Base-by-base conservation (phyloP, 2,888 invertebrate genomes). In the Sipha maydis region DNA sequence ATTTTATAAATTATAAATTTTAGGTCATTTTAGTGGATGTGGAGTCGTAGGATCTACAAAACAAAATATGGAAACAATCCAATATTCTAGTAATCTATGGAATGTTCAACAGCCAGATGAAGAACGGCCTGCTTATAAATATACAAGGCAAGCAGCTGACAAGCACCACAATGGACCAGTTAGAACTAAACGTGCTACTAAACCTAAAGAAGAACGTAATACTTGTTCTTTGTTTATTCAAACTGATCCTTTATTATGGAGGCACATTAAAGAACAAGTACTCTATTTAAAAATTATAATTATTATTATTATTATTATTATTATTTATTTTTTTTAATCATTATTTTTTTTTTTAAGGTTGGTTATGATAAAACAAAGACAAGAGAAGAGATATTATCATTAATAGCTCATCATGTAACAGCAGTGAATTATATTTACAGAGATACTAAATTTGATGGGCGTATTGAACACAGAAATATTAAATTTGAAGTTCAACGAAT, bases 321-420 rank as follows among this genome's bases (percentile, higher is more conserved):
- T n/a, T n/a, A n/a, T n/a, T n/a, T n/a, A n/a, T 56, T 34, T 78
- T 83, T 48, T 25, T 77, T n/a, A n/a, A 48, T 80, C 28, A 79
- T 34, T 89, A 38, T 73, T 77, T 41, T 69, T 67, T 90, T 56
- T 90, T 90, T 93, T 92, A 92, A 96, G 96, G 90, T 93, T 31
- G 95, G 96, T 91, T 92, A 93, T 85, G 96, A 97, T 92, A 93
- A 94, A 91, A 96, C 96, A 92, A 98, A 98, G 93, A 98, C 98
- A 3, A 94, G 97, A 90, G 99, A 99, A 92, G 99, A 99, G 93
- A 99, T 99, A 91, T 94, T 98, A 90, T 98, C 98, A 0, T 93
- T 99, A 91, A 99, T 99, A 92, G 98, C 98, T 89, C 98, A 98
- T 92, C 99, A 99, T 93, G 98, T 99, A 91, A 98, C 98, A 91